These are phyloP conservation scores for Crotalus tigris DNA, from an alignment of 2,113 vertebrate species.

Conservation along the genomic window DNA sequence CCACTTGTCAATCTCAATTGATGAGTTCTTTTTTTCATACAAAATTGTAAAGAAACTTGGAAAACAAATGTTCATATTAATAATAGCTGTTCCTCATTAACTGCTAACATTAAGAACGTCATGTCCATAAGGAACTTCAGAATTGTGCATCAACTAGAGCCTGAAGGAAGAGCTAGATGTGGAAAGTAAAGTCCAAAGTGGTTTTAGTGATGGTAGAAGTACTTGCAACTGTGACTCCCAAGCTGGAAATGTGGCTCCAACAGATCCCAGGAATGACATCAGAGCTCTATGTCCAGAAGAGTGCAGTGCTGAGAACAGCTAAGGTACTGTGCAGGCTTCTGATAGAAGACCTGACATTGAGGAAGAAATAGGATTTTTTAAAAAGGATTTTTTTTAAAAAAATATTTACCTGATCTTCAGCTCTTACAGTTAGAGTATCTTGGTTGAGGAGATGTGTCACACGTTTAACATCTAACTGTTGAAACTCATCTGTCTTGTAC, in stretches of 20 bases:
- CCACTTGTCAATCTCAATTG: background rate
- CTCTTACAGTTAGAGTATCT: slow-evolving; percentile 83
- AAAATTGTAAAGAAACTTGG: background rate
- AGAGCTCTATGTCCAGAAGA: background rate
- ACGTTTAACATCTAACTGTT: slow-evolving; percentile 85
- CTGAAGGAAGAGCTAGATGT: background rate
- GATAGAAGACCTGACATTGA: background rate
- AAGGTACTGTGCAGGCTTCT: background rate
- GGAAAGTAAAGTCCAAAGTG: background rate
- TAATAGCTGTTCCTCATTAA: background rate
- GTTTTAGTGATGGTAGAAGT: background rate
- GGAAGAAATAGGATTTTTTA: background rate
- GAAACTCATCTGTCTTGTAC: slow-evolving; percentile 88
- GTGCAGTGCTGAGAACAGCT: background rate
- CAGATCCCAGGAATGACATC: background rate
- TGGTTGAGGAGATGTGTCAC: slow-evolving; percentile 87
- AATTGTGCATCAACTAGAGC: background rate
- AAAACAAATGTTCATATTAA: background rate
- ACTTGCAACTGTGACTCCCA: background rate
- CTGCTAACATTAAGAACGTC: background rate
- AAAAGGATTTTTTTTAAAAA: background rate
- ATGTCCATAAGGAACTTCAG: background rate
- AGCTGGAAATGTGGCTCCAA: background rate
- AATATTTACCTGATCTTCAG: slow-evolving; percentile 82
- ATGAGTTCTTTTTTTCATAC: background rate